phyloP scores from a whole-genome alignment of 2,797 vertebrate species.

The Mustela erminea region DNA sequence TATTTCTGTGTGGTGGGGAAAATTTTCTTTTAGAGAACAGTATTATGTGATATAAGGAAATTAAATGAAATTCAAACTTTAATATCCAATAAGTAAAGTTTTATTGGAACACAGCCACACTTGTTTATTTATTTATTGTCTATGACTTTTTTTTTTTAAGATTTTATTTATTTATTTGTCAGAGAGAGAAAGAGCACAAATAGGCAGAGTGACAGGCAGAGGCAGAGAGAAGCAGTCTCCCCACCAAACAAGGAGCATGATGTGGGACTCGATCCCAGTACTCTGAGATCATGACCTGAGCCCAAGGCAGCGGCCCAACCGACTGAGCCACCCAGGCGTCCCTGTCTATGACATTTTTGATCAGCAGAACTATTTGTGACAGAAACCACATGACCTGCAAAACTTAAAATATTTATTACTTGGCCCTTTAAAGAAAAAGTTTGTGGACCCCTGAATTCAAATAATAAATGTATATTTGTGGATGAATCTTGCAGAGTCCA shows the following conservation, averaged over 20 bases:
- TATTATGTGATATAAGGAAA: conserved; percentile 44
- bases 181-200: too few species aligned
- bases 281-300: too few species aligned
- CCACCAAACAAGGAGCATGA: too few species aligned
- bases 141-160: too few species aligned
- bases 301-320: too few species aligned
- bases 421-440: not conserved
- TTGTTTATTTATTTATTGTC: not conserved
- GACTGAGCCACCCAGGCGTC: too few species aligned
- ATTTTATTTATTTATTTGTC: too few species aligned
- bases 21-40: not conserved
- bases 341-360: not conserved
- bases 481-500: conserved; percentile 7
- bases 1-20: not conserved
- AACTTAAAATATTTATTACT: not conserved
- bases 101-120: not conserved
- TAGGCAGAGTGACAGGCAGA: too few species aligned
- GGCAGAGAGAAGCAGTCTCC: too few species aligned
- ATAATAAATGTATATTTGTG: conserved; percentile 26
- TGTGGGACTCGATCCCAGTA: too few species aligned
- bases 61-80: conserved; percentile 59
- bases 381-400: not conserved
- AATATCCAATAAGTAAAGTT: conserved; percentile 23
- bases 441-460: not conserved
- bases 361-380: not conserved